These are phyloP conservation scores for Ferdinandea cuprea DNA, from an alignment of 2,888 invertebrate species.

Conservation along the genomic window DNA sequence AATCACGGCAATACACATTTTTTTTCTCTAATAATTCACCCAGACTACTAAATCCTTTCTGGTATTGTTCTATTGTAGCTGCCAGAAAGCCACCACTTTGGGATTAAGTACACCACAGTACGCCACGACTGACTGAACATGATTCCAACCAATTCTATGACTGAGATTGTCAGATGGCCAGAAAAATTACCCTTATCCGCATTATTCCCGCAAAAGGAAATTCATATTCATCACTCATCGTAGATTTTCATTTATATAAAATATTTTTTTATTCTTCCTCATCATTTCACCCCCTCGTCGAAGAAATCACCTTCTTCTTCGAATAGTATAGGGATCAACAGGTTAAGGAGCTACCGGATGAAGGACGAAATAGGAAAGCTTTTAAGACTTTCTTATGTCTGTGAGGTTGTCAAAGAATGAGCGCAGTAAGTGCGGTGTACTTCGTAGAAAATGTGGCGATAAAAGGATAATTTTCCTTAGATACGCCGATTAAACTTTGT, in stretches of 20 bases:
- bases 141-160: slow-evolving; percentile 50
- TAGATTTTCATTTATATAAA: slow-evolving; percentile 38
- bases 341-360: slow-evolving; percentile 43
- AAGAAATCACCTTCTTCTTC: slow-evolving; percentile 65
- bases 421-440: slow-evolving; percentile 25
- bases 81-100: slow-evolving; percentile 19
- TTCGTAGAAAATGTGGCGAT: slow-evolving; percentile 62
- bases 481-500: slow-evolving; percentile 70
- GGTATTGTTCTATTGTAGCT: slow-evolving; percentile 66
- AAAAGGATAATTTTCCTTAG: slow-evolving; percentile 74
- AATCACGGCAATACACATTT: slow-evolving; percentile 61
- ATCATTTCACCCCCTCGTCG: slow-evolving; percentile 8
- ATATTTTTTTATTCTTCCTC: background rate
- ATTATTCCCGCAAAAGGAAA: slow-evolving; percentile 68
- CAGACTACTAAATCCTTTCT: slow-evolving; percentile 65
- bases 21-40: slow-evolving; percentile 63
- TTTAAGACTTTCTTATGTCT: slow-evolving; percentile 59
- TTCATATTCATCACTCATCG: slow-evolving; percentile 74
- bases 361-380: slow-evolving; percentile 62
- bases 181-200: slow-evolving; percentile 74
- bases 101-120: slow-evolving; percentile 71
- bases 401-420: slow-evolving; percentile 25
- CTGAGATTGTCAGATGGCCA: slow-evolving; percentile 69
- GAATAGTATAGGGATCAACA: slow-evolving; percentile 58
- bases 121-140: slow-evolving; percentile 62